Evolutionary conservation across 2,888 invertebrate genomes (phyloP).

Genomic region (Acanthosepion lycidas): DNA sequence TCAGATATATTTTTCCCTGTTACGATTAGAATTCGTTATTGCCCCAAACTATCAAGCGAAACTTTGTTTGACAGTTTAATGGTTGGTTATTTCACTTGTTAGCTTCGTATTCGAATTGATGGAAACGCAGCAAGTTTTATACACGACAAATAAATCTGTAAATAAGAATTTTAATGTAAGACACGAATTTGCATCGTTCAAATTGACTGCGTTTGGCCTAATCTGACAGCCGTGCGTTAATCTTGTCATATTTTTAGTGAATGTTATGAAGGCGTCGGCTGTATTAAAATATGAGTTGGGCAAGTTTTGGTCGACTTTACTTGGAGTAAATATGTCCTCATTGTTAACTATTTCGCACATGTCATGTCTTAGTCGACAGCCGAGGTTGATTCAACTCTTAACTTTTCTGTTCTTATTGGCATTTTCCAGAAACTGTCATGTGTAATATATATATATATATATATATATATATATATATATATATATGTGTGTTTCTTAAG

Average conservation of each 20-base stretch:
- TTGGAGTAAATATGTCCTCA: background rate
- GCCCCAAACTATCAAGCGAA: background rate
- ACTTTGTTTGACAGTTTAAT: slow-evolving; percentile 21
- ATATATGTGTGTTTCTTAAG: no score
- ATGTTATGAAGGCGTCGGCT: background rate
- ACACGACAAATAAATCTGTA: background rate
- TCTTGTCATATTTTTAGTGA: background rate
- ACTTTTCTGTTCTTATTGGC: no score
- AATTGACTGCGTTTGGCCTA: background rate
- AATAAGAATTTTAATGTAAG: background rate
- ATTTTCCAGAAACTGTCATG: no score
- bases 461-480: no score
- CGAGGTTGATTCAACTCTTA: background rate
- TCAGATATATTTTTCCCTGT: background rate
- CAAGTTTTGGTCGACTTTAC: background rate
- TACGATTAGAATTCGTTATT: background rate
- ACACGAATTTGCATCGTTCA: background rate
- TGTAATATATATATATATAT: no score
- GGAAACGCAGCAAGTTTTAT: background rate
- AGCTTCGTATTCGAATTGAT: background rate
- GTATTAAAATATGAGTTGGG: background rate
- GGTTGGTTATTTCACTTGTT: background rate
- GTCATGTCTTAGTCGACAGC: background rate
- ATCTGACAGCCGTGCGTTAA: background rate
- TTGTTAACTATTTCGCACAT: background rate